Conservation (phyloP, 1,140 invertebrate genomes). For the Copidosoma floridanum region DNA sequence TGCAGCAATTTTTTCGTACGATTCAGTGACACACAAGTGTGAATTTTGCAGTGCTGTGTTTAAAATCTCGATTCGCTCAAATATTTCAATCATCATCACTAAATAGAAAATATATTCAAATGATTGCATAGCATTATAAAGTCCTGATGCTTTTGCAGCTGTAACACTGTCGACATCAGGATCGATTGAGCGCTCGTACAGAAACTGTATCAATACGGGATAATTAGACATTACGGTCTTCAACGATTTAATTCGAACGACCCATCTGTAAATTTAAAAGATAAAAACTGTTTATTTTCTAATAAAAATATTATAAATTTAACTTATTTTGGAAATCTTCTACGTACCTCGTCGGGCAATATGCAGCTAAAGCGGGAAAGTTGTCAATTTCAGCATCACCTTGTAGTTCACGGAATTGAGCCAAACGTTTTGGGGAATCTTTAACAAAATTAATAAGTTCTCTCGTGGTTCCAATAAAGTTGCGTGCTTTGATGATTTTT, state of each 20-base stretch:
- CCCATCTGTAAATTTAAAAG: slow-evolving; percentile 22
- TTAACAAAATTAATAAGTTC: slow-evolving; percentile 27
- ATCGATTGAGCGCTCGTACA: slow-evolving; percentile 2
- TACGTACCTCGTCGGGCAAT: not conserved
- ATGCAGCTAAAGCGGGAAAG: not conserved
- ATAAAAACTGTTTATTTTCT: not conserved
- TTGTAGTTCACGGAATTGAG: slow-evolving; percentile 2
- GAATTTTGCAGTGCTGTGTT: slow-evolving; percentile 26
- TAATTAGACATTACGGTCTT: slow-evolving; percentile 22
- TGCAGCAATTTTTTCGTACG: slow-evolving; percentile 22
- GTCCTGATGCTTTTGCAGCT: slow-evolving; percentile 24
- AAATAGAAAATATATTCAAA: slow-evolving; percentile 24
- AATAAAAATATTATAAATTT: not conserved
- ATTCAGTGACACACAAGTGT: slow-evolving; percentile 20
- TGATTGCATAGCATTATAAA: slow-evolving; percentile 15
- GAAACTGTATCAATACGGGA: slow-evolving; percentile 10
- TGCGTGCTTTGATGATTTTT: slow-evolving; percentile 17
- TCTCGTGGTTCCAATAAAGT: slow-evolving; percentile 24
- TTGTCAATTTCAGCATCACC: not conserved
- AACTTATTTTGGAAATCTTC: not conserved
- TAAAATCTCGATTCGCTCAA: slow-evolving; percentile 24
- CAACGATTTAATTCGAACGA: slow-evolving; percentile 25
- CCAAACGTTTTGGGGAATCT: slow-evolving; percentile 24
- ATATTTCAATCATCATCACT: slow-evolving; percentile 22
- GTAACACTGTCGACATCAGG: slow-evolving; percentile 13